Evolutionary conservation across 1,140 invertebrate genomes (phyloP), one percentile per base, ranked within the genome.

Genomic region (Neomicropteryx cornuta): DNA sequence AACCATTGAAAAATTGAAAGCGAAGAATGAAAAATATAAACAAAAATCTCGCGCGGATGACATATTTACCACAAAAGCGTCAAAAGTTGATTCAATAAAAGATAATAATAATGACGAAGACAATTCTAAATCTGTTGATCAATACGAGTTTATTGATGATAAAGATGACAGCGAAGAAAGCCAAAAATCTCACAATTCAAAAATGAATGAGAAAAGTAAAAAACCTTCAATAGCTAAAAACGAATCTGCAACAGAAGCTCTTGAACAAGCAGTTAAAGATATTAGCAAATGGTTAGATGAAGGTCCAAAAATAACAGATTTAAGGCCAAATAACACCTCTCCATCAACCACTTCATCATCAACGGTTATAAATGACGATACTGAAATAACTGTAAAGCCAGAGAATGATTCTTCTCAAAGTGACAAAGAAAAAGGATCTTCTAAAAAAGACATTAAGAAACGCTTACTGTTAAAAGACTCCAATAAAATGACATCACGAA

Each of bases 201-300:
- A 62, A 51, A 38, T 41, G 32, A 28, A 33, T 49, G 43, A 50
- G 56, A 39, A 55, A 65, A 38, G 21, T 22, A 22, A 33, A 39
- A 2, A 18, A 55, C 47, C 53, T 41, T 44, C 44, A 20, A 41
- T 43, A 54, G 59, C 62, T 8, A 71, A 68, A 48, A 77, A 70
- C 49, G 68, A 68, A 44, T 72, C 76, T 5, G 77, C 76, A 5
- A 75, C 85, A 38, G 82, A 86, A 52, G 85, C 83, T 1, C 60
- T 90, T 3, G 84, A 88, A 57, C 82, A 88, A 66, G 86, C 84
- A 16, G 65, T 88, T 3, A 86, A 87, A 72, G 86, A 89, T 54
- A 87, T 90, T 17, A 88, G 84, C 50, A 86, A 87, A 52, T 88
- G 84, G 84, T 59, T 91, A 29, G 84, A 88, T 53, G 83, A 88